phyloP scores from a whole-genome alignment of 2,797 vertebrate species.

The Thalassophryne amazonica region DNA sequence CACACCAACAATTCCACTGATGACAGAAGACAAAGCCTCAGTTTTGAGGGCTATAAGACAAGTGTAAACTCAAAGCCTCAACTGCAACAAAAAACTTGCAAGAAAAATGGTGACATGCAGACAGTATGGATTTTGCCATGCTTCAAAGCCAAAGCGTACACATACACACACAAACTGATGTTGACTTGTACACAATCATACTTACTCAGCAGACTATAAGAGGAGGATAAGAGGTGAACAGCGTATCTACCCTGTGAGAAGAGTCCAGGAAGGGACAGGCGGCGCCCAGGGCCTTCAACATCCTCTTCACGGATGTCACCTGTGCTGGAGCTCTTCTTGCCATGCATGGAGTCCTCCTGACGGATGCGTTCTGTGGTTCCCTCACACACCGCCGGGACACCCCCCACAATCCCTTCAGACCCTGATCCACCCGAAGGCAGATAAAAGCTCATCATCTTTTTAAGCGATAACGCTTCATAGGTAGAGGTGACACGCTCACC shows the following conservation, averaged over 20 bases:
- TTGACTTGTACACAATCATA: constrained; percentile 29
- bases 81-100: too few relatives aligned
- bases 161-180: not conserved
- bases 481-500: constrained; percentile 93
- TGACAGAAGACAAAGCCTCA: too few relatives aligned
- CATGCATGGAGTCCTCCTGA: constrained; percentile 86
- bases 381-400: constrained; percentile 47
- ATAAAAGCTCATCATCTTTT: constrained; percentile 94
- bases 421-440: constrained; percentile 54
- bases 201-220: constrained; percentile 68
- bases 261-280: constrained; percentile 93
- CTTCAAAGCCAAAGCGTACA: constrained; percentile 8
- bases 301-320: constrained; percentile 95
- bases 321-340: constrained; percentile 96
- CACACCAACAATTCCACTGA: too few relatives aligned
- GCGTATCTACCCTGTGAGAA: constrained; percentile 93
- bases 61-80: not conserved
- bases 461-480: constrained; percentile 91
- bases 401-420: constrained; percentile 12
- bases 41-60: too few relatives aligned
- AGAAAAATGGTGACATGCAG: not conserved
- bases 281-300: constrained; percentile 85
- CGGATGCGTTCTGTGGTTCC: constrained; percentile 74
- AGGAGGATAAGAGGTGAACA: constrained; percentile 75
- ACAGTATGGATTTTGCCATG: not conserved